phyloP scores from a whole-genome alignment of 2,113 vertebrate genomes.

The Ellobius talpinus region DNA sequence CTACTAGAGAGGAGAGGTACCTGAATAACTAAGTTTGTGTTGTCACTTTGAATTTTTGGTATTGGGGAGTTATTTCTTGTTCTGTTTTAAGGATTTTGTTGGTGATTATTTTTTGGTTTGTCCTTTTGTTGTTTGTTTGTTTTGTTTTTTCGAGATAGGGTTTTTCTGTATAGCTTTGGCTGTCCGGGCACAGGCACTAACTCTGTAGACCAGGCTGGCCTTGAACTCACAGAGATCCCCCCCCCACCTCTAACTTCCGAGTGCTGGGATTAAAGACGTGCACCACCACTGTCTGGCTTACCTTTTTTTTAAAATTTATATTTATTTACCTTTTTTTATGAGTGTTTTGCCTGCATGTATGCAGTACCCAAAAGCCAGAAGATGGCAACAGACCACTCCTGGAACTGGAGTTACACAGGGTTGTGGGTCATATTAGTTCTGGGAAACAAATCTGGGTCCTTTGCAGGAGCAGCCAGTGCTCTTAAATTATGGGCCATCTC shows the following conservation, averaged over 20 bases:
- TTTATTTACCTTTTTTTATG: background rate
- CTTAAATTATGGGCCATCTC: background rate
- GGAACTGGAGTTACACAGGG: background rate
- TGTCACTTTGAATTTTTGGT: background rate
- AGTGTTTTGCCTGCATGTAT: background rate
- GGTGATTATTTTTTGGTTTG: background rate
- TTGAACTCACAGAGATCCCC: too few species aligned
- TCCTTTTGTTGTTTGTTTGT: too few species aligned
- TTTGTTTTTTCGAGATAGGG: too few species aligned
- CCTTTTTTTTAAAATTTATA: background rate
- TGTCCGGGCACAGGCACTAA: too few species aligned
- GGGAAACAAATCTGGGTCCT: background rate
- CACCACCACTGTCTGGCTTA: background rate
- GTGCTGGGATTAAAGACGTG: too few species aligned
- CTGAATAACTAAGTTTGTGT: background rate
- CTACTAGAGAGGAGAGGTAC: background rate
- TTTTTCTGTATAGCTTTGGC: background rate
- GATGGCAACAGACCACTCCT: background rate
- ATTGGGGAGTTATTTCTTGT: background rate
- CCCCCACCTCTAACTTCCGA: too few species aligned
- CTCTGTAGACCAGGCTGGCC: too few species aligned
- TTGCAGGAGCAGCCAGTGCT: background rate
- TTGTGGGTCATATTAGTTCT: background rate
- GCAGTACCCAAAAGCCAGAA: background rate
- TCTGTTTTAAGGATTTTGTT: background rate